phyloP scores from a whole-genome alignment of 1,140 invertebrate species.

The Pygmarrhopalites habei region DNA sequence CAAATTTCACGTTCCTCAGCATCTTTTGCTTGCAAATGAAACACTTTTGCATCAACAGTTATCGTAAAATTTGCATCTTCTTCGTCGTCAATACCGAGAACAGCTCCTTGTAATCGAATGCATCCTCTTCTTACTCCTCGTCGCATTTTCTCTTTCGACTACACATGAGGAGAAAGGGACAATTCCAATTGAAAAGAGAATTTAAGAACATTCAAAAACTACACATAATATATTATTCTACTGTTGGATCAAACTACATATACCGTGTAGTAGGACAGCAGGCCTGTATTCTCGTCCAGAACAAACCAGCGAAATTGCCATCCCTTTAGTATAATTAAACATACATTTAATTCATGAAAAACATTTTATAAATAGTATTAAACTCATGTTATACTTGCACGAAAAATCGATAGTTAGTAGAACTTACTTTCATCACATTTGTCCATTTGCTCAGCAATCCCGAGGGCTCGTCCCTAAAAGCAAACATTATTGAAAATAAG shows the following conservation, averaged over 20 bases:
- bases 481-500: no score
- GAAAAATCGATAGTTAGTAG: no score
- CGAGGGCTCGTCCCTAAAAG: no score
- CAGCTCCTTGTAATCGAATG: conserved; percentile 83
- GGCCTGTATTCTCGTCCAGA: conserved; percentile 86
- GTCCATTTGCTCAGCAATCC: conserved; percentile 99
- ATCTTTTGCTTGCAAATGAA: conserved; percentile 96
- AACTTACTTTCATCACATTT: conserved; percentile 99
- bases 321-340: no score
- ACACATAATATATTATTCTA: no score
- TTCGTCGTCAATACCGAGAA: conserved; percentile 98
- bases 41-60: conserved; percentile 96
- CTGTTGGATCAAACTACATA: no score
- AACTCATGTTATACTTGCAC: no score
- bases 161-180: conserved; percentile 45
- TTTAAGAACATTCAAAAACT: no score
- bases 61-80: conserved; percentile 99
- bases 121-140: conserved; percentile 90
- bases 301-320: conserved; percentile 99
- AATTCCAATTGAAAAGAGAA: not conserved
- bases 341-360: no score
- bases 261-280: conserved; percentile 95
- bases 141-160: conserved; percentile 99
- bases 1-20: conserved; percentile 89
- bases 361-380: no score